Conservation (phyloP, 2,888 invertebrate species). For the Brachyopa scutellaris region DNA sequence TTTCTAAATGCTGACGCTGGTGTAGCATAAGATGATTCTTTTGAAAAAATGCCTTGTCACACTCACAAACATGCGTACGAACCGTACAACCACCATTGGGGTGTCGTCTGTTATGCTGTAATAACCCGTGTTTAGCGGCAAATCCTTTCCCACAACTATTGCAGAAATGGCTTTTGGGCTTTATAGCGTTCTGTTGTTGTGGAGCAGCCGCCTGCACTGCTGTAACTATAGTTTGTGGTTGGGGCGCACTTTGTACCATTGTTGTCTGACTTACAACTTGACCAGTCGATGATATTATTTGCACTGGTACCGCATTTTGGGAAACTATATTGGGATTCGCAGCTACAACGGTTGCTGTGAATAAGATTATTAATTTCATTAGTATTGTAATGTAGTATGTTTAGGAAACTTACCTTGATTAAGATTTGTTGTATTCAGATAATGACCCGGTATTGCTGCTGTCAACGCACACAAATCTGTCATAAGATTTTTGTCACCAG, state of each 20-base stretch:
- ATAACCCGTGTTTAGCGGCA: slow-evolving; percentile 90
- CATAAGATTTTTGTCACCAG: slow-evolving; percentile 90
- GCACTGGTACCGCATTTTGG: slow-evolving; percentile 81
- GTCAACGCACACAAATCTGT: slow-evolving; percentile 91
- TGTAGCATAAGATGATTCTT: slow-evolving; percentile 92
- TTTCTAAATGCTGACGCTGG: slow-evolving; percentile 88
- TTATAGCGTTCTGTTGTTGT: slow-evolving; percentile 80
- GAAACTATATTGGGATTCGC: slow-evolving; percentile 81
- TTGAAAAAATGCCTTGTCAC: slow-evolving; percentile 93
- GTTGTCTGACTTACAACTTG: slow-evolving; percentile 82
- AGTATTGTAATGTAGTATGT: no score
- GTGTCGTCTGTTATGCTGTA: slow-evolving; percentile 90
- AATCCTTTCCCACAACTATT: slow-evolving; percentile 91
- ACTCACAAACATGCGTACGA: slow-evolving; percentile 90
- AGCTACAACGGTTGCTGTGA: slow-evolving; percentile 78
- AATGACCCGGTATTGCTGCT: slow-evolving; percentile 88
- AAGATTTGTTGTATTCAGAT: slow-evolving; percentile 82
- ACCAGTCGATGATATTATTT: slow-evolving; percentile 82
- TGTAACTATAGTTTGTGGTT: slow-evolving; percentile 79
- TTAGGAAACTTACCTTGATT: slow-evolving; percentile 77
- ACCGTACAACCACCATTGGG: slow-evolving; percentile 91
- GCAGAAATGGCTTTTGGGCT: slow-evolving; percentile 90
- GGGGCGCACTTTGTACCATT: slow-evolving; percentile 81
- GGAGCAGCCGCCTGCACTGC: slow-evolving; percentile 79
- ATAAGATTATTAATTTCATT: not conserved